These are phyloP conservation scores for Turdus rufiventris DNA, from an alignment of 2,113 vertebrate species.

Conservation along the genomic window DNA sequence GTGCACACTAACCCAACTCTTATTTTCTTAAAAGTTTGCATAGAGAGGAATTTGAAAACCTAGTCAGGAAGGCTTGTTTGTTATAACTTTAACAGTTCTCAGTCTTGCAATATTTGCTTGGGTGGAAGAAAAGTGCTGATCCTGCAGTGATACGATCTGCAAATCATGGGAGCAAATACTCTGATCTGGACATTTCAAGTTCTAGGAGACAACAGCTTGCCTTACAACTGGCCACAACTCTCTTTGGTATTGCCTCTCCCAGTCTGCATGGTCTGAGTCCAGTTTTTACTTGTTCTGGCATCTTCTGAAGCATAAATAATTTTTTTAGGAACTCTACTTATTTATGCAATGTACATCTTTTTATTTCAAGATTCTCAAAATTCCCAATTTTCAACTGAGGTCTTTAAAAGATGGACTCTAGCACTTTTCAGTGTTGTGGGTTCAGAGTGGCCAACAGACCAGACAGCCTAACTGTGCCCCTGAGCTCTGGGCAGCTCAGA, in stretches of 20 bases:
- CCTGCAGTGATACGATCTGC: not conserved
- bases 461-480: not conserved
- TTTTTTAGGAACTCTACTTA: not conserved
- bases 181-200: not conserved
- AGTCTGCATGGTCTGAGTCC: not conserved
- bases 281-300: not conserved
- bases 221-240: not conserved
- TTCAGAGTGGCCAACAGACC: not conserved
- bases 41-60: not conserved
- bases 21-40: not conserved
- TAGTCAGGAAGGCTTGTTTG: not conserved
- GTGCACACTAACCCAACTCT: not conserved
- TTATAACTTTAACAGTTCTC: not conserved
- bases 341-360: not conserved
- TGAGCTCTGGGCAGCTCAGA: fast-evolving
- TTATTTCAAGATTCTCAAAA: not conserved
- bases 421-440: not conserved
- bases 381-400: not conserved
- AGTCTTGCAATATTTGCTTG: not conserved
- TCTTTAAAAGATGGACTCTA: not conserved
- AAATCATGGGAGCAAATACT: not conserved
- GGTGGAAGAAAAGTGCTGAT: not conserved
- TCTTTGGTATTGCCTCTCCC: not conserved
- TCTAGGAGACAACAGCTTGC: not conserved
- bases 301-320: not conserved